phyloP scores from a whole-genome alignment of 92 coral and sea anemone species.

The Phymanthus crucifer region DNA sequence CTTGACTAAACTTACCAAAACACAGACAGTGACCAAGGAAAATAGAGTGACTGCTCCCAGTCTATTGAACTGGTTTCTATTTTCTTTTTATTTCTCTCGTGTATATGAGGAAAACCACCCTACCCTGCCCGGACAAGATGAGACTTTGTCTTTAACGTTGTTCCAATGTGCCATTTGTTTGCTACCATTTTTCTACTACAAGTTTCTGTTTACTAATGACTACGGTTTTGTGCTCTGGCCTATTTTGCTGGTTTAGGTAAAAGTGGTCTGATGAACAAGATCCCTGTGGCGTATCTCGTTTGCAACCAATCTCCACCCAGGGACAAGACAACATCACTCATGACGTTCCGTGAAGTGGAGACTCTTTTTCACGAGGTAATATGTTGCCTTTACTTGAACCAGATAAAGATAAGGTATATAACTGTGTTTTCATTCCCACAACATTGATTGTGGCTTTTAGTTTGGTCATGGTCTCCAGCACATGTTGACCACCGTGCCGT shows the following conservation, averaged over 20 bases:
- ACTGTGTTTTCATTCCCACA: neutral
- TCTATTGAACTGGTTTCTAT: neutral
- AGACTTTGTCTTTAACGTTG: no score
- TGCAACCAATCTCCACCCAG: constrained; percentile 90
- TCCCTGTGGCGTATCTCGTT: constrained; percentile 76
- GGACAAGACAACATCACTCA: constrained; percentile 71
- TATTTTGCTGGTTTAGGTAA: constrained; percentile 45
- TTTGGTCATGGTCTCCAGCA: constrained; percentile 93
- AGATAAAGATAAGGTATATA: no score
- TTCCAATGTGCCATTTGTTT: neutral
- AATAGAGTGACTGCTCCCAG: no score
- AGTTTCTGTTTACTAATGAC: no score
- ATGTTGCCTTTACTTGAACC: no score
- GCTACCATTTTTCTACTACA: no score
- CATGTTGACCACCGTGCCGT: constrained; percentile 86
- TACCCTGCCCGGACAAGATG: no score
- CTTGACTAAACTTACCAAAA: no score
- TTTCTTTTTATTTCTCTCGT: neutral
- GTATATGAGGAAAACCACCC: no score
- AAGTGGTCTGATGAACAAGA: constrained; percentile 60
- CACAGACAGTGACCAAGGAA: no score
- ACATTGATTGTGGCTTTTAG: constrained; percentile 19
- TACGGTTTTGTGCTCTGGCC: no score
- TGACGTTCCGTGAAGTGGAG: constrained; percentile 88
- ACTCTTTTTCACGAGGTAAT: constrained; percentile 88